Evolutionary conservation across 2,797 vertebrate species (phyloP).

Genomic region (Alectoris magna): DNA sequence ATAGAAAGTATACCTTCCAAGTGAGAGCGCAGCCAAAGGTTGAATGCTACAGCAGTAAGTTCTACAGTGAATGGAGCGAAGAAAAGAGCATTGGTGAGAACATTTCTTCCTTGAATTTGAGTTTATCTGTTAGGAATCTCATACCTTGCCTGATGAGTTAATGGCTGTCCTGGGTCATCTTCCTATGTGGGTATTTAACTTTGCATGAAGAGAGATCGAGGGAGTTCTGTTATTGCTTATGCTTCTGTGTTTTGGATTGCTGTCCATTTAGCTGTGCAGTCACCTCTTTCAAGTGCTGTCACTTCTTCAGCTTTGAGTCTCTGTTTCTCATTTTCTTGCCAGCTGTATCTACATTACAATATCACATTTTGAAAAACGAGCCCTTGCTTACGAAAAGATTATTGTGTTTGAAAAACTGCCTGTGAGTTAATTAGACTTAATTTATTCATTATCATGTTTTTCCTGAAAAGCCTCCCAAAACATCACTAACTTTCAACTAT

Average conservation of each 20-base stretch:
- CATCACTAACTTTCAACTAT: not conserved
- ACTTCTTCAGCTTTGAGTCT: not conserved
- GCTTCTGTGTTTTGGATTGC: not conserved
- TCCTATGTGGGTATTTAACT: not conserved
- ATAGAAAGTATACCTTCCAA: constrained; percentile 30
- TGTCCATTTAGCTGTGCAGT: rapidly evolving
- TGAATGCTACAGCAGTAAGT: constrained; percentile 17
- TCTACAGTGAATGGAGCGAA: constrained; percentile 79
- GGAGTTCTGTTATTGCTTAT: not conserved
- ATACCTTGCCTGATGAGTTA: not conserved
- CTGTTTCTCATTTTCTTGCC: not conserved
- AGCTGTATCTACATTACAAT: not conserved
- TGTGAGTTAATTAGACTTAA: not conserved
- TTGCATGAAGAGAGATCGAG: not conserved
- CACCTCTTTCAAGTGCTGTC: not conserved
- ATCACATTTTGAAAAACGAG: not conserved
- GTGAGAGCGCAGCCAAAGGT: constrained; percentile 29
- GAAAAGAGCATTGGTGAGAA: constrained; percentile 73
- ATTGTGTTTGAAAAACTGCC: not conserved
- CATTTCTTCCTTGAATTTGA: not conserved
- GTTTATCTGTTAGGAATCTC: not conserved
- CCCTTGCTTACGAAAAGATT: not conserved
- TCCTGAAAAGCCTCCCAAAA: not conserved
- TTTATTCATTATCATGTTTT: not conserved
- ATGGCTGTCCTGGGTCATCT: not conserved